Evolutionary conservation across 2,888 invertebrate genomes (phyloP).

Genomic region (Neoascia interrupta): DNA sequence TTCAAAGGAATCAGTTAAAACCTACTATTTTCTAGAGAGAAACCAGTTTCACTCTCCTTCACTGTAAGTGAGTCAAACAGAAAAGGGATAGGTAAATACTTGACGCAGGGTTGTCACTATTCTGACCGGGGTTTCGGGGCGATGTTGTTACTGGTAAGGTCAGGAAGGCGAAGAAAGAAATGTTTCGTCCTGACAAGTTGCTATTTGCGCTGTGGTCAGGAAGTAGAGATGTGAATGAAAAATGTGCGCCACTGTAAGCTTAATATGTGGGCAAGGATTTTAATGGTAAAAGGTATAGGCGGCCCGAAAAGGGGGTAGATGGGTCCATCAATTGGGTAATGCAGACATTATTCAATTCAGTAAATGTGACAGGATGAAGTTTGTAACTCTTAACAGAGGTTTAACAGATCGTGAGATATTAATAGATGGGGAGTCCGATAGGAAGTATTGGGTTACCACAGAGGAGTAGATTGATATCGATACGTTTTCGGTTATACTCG

Average conservation of each 20-base stretch:
- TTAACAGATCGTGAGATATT: not conserved
- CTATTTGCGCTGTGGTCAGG: too few relatives aligned
- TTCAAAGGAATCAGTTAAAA: constrained; percentile 60
- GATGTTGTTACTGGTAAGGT: constrained; percentile 32
- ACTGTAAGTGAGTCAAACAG: too few relatives aligned
- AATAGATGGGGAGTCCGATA: too few relatives aligned
- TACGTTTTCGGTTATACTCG: too few relatives aligned
- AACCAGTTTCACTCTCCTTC: not conserved
- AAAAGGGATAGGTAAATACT: not conserved
- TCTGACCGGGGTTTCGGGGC: constrained; percentile 23
- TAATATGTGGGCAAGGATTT: constrained; percentile 52
- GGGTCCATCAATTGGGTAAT: constrained; percentile 21
- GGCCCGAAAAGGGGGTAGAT: constrained; percentile 27
- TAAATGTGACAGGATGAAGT: constrained; percentile 45
- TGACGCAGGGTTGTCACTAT: not conserved
- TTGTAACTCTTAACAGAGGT: not conserved
- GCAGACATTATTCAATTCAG: constrained; percentile 50
- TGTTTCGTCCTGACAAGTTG: constrained; percentile 57
- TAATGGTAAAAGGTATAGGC: not conserved
- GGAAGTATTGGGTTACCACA: not conserved
- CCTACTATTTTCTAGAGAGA: constrained; percentile 35
- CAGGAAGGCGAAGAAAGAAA: constrained; percentile 24
- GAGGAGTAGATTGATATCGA: not conserved
- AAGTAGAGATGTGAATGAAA: too few relatives aligned
- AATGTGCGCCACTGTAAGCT: constrained; percentile 40